Evolutionary conservation across 2,113 vertebrate species (phyloP).

Genomic region (Smithornis capensis): DNA sequence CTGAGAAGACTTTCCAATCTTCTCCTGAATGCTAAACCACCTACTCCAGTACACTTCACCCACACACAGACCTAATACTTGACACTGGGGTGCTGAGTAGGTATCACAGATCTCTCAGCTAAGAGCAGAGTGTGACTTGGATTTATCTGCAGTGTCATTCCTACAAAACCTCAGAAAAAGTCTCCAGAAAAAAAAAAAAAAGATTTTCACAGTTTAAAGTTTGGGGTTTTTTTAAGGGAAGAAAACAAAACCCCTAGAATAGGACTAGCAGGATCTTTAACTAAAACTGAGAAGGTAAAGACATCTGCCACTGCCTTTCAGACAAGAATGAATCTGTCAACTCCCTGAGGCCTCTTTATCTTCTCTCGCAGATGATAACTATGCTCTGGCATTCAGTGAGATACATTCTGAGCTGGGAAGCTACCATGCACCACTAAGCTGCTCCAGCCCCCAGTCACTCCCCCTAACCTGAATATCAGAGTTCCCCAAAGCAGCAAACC

Average conservation of each 20-base stretch:
- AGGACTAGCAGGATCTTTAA: background rate
- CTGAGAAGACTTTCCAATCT: background rate
- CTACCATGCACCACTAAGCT: background rate
- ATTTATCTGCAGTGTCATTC: constrained; percentile 9
- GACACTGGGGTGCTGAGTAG: constrained; percentile 7
- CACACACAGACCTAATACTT: constrained; percentile 17
- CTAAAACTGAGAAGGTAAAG: background rate
- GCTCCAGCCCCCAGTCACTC: background rate
- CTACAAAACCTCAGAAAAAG: background rate
- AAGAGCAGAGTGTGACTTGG: background rate
- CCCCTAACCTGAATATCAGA: background rate
- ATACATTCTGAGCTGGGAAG: background rate
- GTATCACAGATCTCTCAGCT: background rate
- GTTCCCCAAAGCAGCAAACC: background rate
- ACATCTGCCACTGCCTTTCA: background rate
- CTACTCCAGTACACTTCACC: background rate
- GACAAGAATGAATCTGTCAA: background rate
- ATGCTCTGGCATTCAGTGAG: background rate
- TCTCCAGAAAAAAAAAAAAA: background rate
- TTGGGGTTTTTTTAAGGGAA: background rate
- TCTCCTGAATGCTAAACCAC: background rate
- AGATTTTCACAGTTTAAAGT: background rate
- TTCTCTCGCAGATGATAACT: background rate
- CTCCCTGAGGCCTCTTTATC: background rate
- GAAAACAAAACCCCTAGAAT: constrained; percentile 1